Evolutionary conservation across 2,888 invertebrate genomes (phyloP).

Genomic region (Catocala nupta): DNA sequence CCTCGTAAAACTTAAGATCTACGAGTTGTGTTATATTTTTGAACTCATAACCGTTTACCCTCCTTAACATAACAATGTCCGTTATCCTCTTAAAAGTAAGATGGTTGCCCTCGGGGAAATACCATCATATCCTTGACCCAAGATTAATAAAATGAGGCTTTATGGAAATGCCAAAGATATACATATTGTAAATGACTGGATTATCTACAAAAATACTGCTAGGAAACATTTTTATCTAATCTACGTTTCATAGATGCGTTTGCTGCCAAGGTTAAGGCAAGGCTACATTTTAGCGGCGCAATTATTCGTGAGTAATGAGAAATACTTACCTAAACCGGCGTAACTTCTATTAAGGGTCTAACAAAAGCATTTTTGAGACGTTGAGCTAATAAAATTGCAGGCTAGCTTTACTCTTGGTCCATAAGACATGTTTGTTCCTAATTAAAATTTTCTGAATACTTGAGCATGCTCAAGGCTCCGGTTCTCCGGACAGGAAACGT

Average conservation of each 20-base stretch:
- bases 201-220: constrained; percentile 3
- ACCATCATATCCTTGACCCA: constrained; percentile 46
- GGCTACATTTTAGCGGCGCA: constrained; percentile 11
- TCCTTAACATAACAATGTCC: constrained; percentile 49
- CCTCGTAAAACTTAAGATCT: constrained; percentile 35
- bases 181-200: constrained; percentile 14
- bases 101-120: constrained; percentile 40
- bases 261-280: constrained; percentile 16
- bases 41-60: constrained; percentile 48
- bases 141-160: constrained; percentile 45
- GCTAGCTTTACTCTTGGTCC: constrained; percentile 19
- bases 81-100: constrained; percentile 40
- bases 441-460: constrained; percentile 43
- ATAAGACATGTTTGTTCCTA: constrained; percentile 33
- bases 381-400: constrained; percentile 38
- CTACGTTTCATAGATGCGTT: constrained; percentile 11
- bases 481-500: constrained; percentile 21
- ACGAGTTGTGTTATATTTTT: constrained; percentile 40
- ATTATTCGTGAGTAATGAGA: constrained; percentile 37
- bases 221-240: constrained; percentile 5
- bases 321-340: constrained; percentile 28
- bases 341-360: constrained; percentile 19
- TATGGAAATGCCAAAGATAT: constrained; percentile 28
- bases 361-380: constrained; percentile 36
- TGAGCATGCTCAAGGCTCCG: constrained; percentile 17